phyloP scores from a whole-genome alignment of 2,113 vertebrate genomes.

The Pionites leucogaster region DNA sequence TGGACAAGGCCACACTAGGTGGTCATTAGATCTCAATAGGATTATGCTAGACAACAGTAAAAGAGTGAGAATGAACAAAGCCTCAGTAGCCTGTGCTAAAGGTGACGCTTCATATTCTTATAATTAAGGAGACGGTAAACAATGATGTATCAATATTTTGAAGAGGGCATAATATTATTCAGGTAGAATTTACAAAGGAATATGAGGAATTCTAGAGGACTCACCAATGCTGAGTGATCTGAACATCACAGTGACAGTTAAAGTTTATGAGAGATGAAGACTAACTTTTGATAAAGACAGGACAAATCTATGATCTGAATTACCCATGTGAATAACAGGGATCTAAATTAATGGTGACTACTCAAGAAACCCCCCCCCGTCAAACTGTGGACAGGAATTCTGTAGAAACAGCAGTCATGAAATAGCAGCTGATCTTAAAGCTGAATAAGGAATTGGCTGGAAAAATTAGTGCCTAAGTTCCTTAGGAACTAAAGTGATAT shows the following conservation, averaged over 20 bases:
- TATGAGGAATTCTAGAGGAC: neutral
- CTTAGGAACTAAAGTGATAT: neutral
- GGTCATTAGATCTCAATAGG: rapidly evolving
- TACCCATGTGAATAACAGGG: neutral
- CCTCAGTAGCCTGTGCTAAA: neutral
- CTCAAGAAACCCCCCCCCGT: neutral
- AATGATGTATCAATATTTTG: neutral
- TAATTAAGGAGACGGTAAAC: neutral
- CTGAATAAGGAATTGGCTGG: neutral
- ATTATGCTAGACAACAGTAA: neutral
- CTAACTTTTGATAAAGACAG: neutral
- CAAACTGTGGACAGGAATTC: neutral
- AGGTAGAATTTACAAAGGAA: neutral
- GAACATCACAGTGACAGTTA: neutral
- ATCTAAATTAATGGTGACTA: neutral
- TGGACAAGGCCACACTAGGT: neutral
- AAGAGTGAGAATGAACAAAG: neutral
- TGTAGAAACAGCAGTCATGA: neutral
- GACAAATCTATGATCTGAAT: neutral
- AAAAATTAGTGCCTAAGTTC: neutral
- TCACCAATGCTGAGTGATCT: neutral
- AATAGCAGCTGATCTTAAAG: neutral
- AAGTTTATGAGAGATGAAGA: neutral
- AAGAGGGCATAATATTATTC: neutral
- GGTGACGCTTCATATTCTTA: neutral